A percentile compares a stretch with the other conserved stretches of the same genome.
phyloP scores from a whole-genome alignment of 2,797 vertebrate genomes.

The Argyrosomus regius region DNA sequence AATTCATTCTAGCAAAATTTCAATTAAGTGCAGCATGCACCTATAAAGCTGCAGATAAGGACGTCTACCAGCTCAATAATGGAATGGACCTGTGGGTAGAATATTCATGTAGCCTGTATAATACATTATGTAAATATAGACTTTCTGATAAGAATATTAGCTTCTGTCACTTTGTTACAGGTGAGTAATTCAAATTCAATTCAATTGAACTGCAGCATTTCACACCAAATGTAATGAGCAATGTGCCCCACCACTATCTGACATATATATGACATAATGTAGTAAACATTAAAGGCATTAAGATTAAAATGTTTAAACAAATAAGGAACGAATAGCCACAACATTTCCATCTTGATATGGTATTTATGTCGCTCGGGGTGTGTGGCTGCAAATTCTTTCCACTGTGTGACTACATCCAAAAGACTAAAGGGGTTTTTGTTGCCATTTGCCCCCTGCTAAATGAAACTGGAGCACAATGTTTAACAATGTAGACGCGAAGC shows the following conservation, averaged over 20 bases:
- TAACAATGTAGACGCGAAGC: background rate
- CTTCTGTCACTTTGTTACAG: background rate
- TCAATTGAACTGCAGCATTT: background rate
- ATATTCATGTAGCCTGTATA: background rate
- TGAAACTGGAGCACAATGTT: background rate
- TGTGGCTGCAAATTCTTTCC: background rate
- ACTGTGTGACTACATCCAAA: background rate
- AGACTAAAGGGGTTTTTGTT: background rate
- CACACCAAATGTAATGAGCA: background rate
- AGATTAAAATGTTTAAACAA: background rate
- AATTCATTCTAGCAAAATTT: background rate
- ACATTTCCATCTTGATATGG: background rate
- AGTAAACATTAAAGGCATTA: background rate
- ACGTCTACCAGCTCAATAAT: background rate
- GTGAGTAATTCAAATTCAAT: background rate
- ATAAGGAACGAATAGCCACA: background rate
- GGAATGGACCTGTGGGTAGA: background rate
- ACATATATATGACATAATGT: background rate
- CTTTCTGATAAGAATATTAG: constrained; percentile 18
- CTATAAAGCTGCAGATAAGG: background rate
- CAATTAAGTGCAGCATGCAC: background rate
- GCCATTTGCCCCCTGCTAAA: background rate
- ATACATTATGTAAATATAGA: constrained; percentile 2
- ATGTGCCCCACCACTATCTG: background rate
- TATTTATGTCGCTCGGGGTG: background rate